These are phyloP conservation scores for Syndactyla subalaris DNA, from an alignment of 2,797 vertebrate genomes.

Conservation along the genomic window DNA sequence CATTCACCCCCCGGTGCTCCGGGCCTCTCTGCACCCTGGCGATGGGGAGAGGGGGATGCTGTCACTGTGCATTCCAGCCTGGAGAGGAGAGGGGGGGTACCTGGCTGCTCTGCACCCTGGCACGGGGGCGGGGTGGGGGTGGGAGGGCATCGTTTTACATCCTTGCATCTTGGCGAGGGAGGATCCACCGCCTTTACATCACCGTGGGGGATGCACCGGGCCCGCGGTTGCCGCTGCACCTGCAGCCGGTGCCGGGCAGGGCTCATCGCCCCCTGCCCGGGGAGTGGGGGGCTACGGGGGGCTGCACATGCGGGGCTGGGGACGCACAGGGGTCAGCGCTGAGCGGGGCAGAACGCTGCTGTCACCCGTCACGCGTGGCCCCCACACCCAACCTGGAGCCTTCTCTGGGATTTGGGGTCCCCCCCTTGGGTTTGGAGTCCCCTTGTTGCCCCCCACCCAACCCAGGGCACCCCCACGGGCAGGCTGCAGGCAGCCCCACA, in stretches of 20 bases:
- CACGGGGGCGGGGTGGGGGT: background rate
- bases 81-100: background rate
- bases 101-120: background rate
- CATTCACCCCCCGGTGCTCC: background rate
- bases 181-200: background rate
- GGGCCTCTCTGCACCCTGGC: background rate
- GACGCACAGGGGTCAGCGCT: background rate
- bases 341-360: background rate
- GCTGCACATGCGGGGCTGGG: background rate
- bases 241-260: background rate
- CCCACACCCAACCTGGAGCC: background rate
- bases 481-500: background rate
- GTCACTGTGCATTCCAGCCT: background rate
- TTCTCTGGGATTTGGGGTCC: background rate
- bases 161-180: background rate
- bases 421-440: too few relatives aligned
- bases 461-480: accelerated
- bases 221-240: background rate
- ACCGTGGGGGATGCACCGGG: background rate
- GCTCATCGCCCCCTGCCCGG: background rate
- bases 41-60: background rate
- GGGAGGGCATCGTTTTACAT: background rate
- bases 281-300: accelerated
- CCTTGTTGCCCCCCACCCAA: background rate
- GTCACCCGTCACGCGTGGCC: accelerated